These are phyloP conservation scores for Plagodis dolabraria DNA, from an alignment of 2,888 invertebrate species.

Conservation along the genomic window DNA sequence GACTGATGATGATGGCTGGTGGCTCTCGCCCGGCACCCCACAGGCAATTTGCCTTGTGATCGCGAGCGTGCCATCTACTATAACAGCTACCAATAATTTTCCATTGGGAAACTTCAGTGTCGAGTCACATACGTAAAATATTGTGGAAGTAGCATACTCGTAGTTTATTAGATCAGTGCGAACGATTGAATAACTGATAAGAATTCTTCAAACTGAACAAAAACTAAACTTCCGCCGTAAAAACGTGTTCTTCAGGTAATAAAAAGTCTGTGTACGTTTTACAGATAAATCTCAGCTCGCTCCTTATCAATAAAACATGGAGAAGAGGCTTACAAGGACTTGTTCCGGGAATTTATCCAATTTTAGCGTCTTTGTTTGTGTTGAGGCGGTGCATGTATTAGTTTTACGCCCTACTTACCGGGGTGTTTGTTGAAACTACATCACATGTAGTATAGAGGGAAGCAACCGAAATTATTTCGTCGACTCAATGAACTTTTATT, in stretches of 20 bases:
- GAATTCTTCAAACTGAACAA: neutral
- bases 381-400: slow-evolving; percentile 5
- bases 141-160: too few species aligned
- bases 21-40: too few species aligned
- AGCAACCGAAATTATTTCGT: too few species aligned
- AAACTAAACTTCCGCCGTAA: slow-evolving; percentile 1
- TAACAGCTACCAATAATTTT: too few species aligned
- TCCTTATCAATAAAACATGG: slow-evolving; percentile 57
- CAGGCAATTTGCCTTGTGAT: too few species aligned
- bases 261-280: slow-evolving; percentile 10
- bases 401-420: slow-evolving; percentile 9
- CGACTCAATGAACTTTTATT: too few species aligned
- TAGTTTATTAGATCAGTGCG: neutral
- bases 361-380: slow-evolving; percentile 27
- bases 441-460: too few species aligned
- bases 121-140: too few species aligned
- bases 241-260: neutral
- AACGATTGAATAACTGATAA: neutral
- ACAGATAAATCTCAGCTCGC: slow-evolving; percentile 50
- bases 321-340: slow-evolving; percentile 22
- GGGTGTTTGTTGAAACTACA: neutral
- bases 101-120: too few species aligned
- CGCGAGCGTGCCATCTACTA: too few species aligned
- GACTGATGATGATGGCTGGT: too few species aligned
- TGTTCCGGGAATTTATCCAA: slow-evolving; percentile 37